Base-by-base conservation (phyloP, 2,113 vertebrate species). In the Corapipo altera region DNA sequence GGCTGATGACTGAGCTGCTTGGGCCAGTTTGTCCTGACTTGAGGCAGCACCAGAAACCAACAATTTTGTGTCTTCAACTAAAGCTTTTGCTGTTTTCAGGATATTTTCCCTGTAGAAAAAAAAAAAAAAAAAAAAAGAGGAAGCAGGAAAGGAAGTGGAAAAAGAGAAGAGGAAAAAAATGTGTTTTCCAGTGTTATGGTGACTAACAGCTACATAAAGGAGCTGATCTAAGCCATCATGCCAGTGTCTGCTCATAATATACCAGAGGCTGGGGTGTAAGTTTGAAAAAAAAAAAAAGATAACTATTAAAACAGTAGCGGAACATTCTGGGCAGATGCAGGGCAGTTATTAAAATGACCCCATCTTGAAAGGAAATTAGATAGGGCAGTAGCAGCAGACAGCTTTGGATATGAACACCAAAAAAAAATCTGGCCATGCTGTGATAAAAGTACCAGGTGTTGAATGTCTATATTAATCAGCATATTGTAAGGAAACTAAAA, bases 31-130 rank as follows among this genome's bases (percentile, higher is more conserved):
- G 59, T 99, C 99, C 85, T 99, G 99, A 96, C 98, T 99, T 17
- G 99, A 99, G 0, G 99, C 99, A 4, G 99, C 99, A 12, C 99
- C 99, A 3, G 99, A 99, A 48, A 99, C 99, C 83, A 99, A 97
- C 87, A 99, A 96, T 92, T 99, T 99, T 26, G 99, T 99, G 97
- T 99, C 99, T 97, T 99, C 99, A 74, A 99, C 99, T 97, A 99
- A 97, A 51, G 99, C 98, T 97, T 99, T 99, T 95, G 99, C 99
- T 11, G 99, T 99, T 97, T 99, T 99, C 97, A 99, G 97, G 79
- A 99, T 99, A 96, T 99, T 99, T 97, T 99, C 99, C 97, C 99
- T 99, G 97, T 78, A 83, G 58, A 6, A 44, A 61, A 78, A 24
- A 43, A 43, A 54, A 12, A n/a, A 55, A 32, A 51, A 51, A 61